Evolutionary conservation across 1,140 invertebrate genomes (phyloP), one percentile per base, ranked within the genome.

Genomic region (Xylocopa sonorina): DNA sequence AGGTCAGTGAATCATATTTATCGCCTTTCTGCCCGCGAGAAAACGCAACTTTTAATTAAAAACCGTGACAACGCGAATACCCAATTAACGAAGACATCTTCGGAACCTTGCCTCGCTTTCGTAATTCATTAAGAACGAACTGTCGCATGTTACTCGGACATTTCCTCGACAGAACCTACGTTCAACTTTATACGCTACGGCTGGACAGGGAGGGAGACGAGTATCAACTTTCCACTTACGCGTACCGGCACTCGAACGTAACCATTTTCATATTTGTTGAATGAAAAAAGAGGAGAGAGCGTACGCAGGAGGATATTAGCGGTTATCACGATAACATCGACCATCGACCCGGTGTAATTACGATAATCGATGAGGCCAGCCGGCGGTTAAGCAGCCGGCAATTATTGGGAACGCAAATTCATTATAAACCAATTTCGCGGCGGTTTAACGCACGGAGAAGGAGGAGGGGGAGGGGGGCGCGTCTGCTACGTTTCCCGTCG

Each of bases 371-470:
- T 46, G 7, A 12, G 14, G 3, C 38, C n/a, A 16, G 18, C 24
- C 34, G 34, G 14, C n/a, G 32, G 48, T 41, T 38, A 51, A 41
- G 18, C 21, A 21, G 10, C 9, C 34, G 18, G n/a, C 66, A 38
- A 78, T 78, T 53, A 63, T 62, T 57, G 58, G 1, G 16, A 18
- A 53, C 18, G 46, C 12, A 32, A 43, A 63, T 72, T 53, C 43
- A n/a, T 72, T 78, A 24, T 21, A 16, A 58, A 14, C 34, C 43
- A 73, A 78, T 78, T 73, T 63, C 14, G 10, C 12, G 32, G 7
- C 21, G 16, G 48, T 53, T 78, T 46, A 53, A 18, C n/a, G 58
- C 58, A 6, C 14, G 43, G n/a, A 5, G n/a, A 9, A 24, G 48
- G 51, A 46, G 51, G 71, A 73, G 64, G 46, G 57, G 18, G 16